Base-by-base conservation (phyloP, 2,797 vertebrate genomes). In the Lepilemur septentrionalis region DNA sequence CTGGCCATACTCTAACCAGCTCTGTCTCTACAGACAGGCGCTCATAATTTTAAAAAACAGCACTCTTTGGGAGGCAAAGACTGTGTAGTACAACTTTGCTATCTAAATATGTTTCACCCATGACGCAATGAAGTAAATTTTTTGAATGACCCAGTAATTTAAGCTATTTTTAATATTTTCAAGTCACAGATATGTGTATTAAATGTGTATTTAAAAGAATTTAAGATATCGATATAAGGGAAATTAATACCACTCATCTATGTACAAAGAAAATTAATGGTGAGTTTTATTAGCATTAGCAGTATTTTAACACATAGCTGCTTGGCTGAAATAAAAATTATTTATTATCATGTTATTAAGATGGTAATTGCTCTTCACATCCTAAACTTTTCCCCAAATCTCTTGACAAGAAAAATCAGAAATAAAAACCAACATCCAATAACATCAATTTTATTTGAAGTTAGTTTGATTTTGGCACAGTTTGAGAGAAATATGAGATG, bases 391-490 rank as follows among this genome's bases (percentile, higher is more conserved):
- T 4, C 73, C 57, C 79, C 25, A 81, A 87, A 89, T 70, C 61
- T 89, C 79, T 63, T 43, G 35, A 61, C 23, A 59, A 88, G 65
- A 88, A 93, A 96, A 96, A 73, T 95, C 79, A 76, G 30, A 91
- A 86, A 67, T 43, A 91, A 79, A 89, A 85, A 35, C 46, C 43
- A 84, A 46, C 14, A 63, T 14, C 41, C 0, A 13, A 7, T 83
- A 84, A 84, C 41, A 84, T 32, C 75, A 30, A 43, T 82, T 96
- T 97, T 91, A 95, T 57, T 89, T 90, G 79, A 59, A 82, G 41
- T 88, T 59, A 55, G 65, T 91, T 96, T 95, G 81, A 59, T 78
- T 91, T 95, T 35, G 55, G 55, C 63, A 79, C 32, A 81, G 48
- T 93, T 65, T 92, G 50, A 94, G 46, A 83, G 63, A 65, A 95